Evolutionary conservation across 1,140 invertebrate genomes (phyloP), one percentile per base, ranked within the genome.

Genomic region (Cherax destructor): DNA sequence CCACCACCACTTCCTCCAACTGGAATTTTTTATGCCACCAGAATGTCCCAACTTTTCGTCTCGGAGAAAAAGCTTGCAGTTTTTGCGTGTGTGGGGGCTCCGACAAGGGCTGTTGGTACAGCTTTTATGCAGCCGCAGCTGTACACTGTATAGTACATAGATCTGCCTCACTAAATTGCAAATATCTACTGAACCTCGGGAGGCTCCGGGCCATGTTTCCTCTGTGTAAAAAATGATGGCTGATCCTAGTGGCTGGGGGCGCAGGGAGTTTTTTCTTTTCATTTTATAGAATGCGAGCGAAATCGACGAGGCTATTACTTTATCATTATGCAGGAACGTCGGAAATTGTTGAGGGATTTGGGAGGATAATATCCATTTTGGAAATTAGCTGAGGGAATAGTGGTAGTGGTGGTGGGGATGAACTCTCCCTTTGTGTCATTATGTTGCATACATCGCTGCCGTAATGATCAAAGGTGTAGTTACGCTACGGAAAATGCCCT

Each of bases 61-160:
- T 7, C 78, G 16, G 52, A n/a, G 49, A 49, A 80, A 50, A 80
- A 50, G 13, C 6, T 18, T 10, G 41, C 11, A 4, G 7, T 80
- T 80, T 80, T 80, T 80, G 16, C 13, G 61, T 16, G 61, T 18
- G 13, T 16, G 13, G 69, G 69, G 69, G 69, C 69, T 74, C 18
- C 11, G 77, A 87, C 85, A 87, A 24, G 85, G 56, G 50, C 85
- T 52, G 49, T 74, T 56, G 74, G 18, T 87, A 47, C 50, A 77
- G 74, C 50, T 77, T 87, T 87, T 30, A 87, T 87, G 85, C 74
- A 49, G 76, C 6, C 49, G 85, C 77, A 79, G 85, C 77, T 87
- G 85, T 87, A 87, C 65, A 47, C 85, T 87, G 85, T 87, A 87
- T 87, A 87, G 85, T 87, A 87, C 85, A 87, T 87, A 87, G 85